These are phyloP conservation scores for Thunnus maccoyii DNA, from an alignment of 2,113 vertebrate species.

Conservation along the genomic window DNA sequence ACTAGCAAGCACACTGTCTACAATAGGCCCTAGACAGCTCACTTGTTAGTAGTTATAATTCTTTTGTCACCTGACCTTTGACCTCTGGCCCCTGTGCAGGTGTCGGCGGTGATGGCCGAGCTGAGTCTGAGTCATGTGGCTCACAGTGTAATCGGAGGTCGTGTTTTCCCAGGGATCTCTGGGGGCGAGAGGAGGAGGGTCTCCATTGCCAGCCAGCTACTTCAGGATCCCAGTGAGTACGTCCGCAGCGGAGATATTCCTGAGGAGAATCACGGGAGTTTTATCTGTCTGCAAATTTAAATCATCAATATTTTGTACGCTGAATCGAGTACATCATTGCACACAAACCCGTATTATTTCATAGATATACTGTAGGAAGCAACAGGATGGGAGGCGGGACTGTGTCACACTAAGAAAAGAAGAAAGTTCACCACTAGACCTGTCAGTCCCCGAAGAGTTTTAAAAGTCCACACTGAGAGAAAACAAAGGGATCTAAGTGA, in stretches of 20 bases:
- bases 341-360: not conserved
- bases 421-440: constrained; percentile 55
- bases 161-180: constrained; percentile 89
- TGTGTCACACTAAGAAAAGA: constrained; percentile 5
- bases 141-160: constrained; percentile 90
- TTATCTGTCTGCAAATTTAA: not conserved
- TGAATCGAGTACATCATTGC: not conserved
- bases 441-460: constrained; percentile 51
- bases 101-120: constrained; percentile 90
- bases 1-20: too few relatives aligned
- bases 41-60: not conserved
- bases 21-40: not conserved
- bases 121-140: constrained; percentile 92
- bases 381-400: constrained; percentile 14
- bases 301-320: not conserved
- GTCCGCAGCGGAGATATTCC: not conserved
- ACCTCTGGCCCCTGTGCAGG: constrained; percentile 80
- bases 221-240: constrained; percentile 96
- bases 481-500: constrained; percentile 60
- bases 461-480: constrained; percentile 45
- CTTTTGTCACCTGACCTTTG: constrained; percentile 23
- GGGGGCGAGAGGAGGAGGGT: constrained; percentile 93
- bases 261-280: not conserved
- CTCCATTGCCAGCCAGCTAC: constrained; percentile 93
- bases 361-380: constrained; percentile 1